Evolutionary conservation across 2,113 vertebrate species (phyloP), one percentile per base, ranked within the genome.

Genomic region (Labrus mixtus): DNA sequence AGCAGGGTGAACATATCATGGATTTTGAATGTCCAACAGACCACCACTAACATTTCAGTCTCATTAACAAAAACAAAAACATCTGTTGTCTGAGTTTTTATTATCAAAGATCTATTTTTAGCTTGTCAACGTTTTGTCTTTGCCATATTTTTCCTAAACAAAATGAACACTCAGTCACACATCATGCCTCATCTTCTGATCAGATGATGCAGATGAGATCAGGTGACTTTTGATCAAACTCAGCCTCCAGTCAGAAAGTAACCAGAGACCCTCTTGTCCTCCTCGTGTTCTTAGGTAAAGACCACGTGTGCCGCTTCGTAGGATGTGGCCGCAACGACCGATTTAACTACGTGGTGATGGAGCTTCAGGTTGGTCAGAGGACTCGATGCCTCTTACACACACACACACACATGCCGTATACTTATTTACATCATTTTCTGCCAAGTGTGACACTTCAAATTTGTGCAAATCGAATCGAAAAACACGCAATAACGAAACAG

Each of bases 341-440:
- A 78, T 99, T 99, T 89, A 99, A 99, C 94, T 99, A 99, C 69
- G 98, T 99, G 76, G 98, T 99, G 88, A 99, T 99, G 98, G 97
- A 99, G 81, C 95, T 99, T 73, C 98, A 99, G 96, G 98, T 99
- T 78, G 37, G 85, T 74, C 39, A 41, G 39, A 41, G 39, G 39
- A 41, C 11, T 41, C 25, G 5, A 6, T 8, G 37, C 37, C 16
- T 43, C 45, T n/a, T 8, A 3, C 36, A 58, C 29, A 4, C 29
- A 25, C 6, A 3, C 36, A 58, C 29, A 4, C 29, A 33, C 29
- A 3, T 29, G 5, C 29, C 5, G 29, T 2, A 22, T 17, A 17
- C 53, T n/a, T 0, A 17, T 33, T 37, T 10, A 7, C 17, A 54
- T 16, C 2, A 2, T n/a, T 4, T 15, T 29, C 10, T 6, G 0